phyloP scores from a whole-genome alignment of 2,888 invertebrate genomes.

The Zeuzera pyrina region DNA sequence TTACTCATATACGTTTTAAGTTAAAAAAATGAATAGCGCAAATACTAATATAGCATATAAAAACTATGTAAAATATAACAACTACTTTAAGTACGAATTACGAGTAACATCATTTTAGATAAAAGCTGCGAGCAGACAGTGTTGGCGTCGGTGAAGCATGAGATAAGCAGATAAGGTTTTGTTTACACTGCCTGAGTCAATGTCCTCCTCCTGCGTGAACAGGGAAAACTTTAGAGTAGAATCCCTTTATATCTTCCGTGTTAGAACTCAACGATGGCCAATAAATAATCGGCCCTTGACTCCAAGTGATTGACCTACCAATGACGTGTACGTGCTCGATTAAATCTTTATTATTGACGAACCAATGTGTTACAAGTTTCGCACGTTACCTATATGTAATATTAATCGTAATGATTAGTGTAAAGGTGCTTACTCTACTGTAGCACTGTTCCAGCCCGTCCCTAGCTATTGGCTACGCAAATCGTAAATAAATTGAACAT shows the following conservation, averaged over 20 bases:
- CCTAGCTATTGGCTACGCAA: slow-evolving; percentile 59
- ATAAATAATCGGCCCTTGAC: no score
- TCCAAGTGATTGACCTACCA: no score
- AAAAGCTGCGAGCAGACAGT: slow-evolving; percentile 58
- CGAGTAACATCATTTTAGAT: slow-evolving; percentile 56
- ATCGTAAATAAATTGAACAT: slow-evolving; percentile 72
- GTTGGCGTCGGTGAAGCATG: slow-evolving; percentile 30
- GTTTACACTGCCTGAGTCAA: slow-evolving; percentile 72
- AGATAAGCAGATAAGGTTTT: slow-evolving; percentile 68
- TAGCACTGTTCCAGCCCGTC: slow-evolving; percentile 44
- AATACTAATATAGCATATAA: no score
- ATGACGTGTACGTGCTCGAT: no score
- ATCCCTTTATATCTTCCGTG: slow-evolving; percentile 36
- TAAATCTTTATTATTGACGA: no score
- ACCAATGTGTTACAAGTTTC: no score
- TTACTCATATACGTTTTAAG: no score
- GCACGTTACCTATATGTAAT: no score
- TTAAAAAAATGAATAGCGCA: no score
- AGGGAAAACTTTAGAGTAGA: slow-evolving; percentile 66
- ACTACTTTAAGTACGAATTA: no score
- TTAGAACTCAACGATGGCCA: slow-evolving; percentile 24
- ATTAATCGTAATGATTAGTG: no score
- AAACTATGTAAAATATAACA: no score
- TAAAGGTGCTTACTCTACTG: slow-evolving; percentile 31
- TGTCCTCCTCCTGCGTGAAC: slow-evolving; percentile 62